Conservation (phyloP, 2,888 invertebrate species). For the Drosophila rellima region DNA sequence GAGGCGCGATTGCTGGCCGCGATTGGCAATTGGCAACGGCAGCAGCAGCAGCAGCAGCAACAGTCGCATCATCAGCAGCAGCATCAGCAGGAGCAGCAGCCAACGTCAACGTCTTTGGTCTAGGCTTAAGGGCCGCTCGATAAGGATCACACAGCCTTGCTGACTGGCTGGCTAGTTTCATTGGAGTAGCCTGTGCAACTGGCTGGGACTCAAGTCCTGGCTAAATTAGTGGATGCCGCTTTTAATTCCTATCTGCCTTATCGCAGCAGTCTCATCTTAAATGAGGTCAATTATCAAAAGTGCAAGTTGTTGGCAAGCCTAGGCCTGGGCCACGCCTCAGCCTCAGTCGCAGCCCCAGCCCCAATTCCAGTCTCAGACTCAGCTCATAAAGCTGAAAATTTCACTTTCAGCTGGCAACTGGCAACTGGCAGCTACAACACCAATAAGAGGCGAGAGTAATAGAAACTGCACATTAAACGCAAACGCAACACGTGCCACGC, state of each 20-base stretch:
- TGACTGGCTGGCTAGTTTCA: constrained; percentile 11
- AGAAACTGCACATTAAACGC: constrained; percentile 81
- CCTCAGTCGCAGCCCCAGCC: background rate
- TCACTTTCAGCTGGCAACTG: constrained; percentile 69
- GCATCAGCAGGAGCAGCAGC: constrained; percentile 33
- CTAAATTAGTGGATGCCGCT: constrained; percentile 82
- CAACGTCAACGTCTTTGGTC: constrained; percentile 67
- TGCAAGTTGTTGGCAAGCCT: constrained; percentile 69
- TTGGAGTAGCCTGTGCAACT: constrained; percentile 15
- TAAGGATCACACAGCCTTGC: constrained; percentile 72
- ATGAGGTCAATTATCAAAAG: constrained; percentile 83
- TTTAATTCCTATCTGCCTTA: constrained; percentile 77
- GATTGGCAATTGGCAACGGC: constrained; percentile 79
- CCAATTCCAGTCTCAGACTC: constrained; percentile 9
- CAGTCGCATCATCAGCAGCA: constrained; percentile 34
- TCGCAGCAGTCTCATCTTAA: constrained; percentile 73
- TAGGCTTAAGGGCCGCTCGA: constrained; percentile 80
- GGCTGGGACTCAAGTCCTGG: constrained; percentile 32
- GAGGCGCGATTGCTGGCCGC: constrained; percentile 74
- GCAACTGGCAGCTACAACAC: constrained; percentile 55
- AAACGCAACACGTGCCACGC: constrained; percentile 77
- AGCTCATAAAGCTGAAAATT: constrained; percentile 73
- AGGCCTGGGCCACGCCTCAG: constrained; percentile 6
- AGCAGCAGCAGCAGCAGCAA: constrained; percentile 29
- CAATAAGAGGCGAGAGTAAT: constrained; percentile 73